A percentile compares a stretch with the other conserved stretches of the same genome.
phyloP scores from a whole-genome alignment of 92 coral and sea anemone genomes.

The Pocillopora grandis region DNA sequence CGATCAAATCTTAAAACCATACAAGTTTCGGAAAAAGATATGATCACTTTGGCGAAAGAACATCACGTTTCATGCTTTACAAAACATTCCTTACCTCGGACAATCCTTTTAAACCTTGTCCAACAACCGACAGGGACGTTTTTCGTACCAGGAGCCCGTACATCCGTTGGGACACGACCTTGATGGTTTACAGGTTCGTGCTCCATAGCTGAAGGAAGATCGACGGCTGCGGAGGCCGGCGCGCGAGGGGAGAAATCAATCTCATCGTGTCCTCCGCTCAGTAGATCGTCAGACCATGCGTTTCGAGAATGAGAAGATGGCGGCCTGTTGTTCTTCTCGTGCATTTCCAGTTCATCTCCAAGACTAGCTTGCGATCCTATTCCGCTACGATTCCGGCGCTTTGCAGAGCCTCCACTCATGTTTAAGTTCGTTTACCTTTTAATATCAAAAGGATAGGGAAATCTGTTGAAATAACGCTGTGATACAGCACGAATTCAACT shows the following conservation, averaged over 20 bases:
- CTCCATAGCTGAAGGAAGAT: conserved; percentile 98
- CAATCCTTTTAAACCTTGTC: conserved; percentile 94
- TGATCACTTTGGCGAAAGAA: background rate
- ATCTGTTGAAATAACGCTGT: background rate
- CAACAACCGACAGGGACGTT: conserved; percentile 97
- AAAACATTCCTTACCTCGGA: conserved; percentile 73
- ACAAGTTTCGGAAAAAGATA: background rate
- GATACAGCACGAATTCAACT: background rate
- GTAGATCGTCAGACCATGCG: conserved; percentile 95
- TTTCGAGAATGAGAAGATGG: conserved; percentile 88
- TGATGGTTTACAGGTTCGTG: conserved; percentile 88
- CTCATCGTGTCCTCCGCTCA: conserved; percentile 84
- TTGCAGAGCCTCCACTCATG: conserved; percentile 63
- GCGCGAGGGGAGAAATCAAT: conserved; percentile 87
- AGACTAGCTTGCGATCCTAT: conserved; percentile 94
- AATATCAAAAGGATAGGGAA: background rate
- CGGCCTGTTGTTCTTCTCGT: conserved; percentile 68
- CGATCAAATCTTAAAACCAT: background rate
- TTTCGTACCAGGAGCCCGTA: conserved; percentile 91
- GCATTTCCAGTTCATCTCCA: conserved; percentile 95
- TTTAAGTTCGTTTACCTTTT: conserved; percentile 34
- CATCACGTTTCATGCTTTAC: background rate
- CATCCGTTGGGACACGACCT: conserved; percentile 87
- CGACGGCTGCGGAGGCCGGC: conserved; percentile 95
- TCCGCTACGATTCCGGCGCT: conserved; percentile 72